phyloP scores from a whole-genome alignment of 1,140 invertebrate species.

The Leptoteleia sp. region DNA sequence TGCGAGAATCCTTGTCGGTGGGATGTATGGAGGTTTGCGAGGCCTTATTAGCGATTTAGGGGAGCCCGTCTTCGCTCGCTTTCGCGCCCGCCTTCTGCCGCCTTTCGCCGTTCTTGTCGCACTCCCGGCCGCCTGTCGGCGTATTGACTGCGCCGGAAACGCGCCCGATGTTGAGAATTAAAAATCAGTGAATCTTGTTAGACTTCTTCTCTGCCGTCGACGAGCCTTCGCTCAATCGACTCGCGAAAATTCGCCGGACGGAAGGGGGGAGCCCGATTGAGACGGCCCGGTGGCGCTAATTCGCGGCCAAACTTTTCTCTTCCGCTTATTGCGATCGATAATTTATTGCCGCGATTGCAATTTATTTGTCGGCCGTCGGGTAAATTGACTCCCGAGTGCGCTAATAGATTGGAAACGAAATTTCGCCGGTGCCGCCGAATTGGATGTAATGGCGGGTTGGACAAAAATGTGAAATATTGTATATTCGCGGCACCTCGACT shows the following conservation, averaged over 20 bases:
- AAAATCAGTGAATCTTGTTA: conserved; percentile 79
- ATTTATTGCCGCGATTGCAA: background rate
- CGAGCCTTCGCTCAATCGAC: conserved; percentile 61
- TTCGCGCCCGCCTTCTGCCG: conserved; percentile 18
- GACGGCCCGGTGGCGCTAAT: too few relatives aligned
- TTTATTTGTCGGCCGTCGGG: background rate
- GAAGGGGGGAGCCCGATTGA: too few relatives aligned
- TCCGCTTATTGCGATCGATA: background rate
- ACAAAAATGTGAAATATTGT: conserved; percentile 45
- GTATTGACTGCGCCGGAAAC: conserved; percentile 67
- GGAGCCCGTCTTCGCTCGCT: conserved; percentile 64
- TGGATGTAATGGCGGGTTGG: background rate
- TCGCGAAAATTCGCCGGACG: conserved; percentile 45
- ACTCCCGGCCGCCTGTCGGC: conserved; percentile 27
- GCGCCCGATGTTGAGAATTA: conserved; percentile 73
- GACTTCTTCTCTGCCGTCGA: conserved; percentile 60
- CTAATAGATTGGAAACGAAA: background rate
- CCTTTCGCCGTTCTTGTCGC: conserved; percentile 17
- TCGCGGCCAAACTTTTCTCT: too few relatives aligned
- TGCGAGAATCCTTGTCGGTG: conserved; percentile 72
- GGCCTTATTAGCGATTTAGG: conserved; percentile 78
- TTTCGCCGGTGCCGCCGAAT: background rate
- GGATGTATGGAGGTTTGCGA: conserved; percentile 76
- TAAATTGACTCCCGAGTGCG: background rate
- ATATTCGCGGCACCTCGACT: conserved; percentile 14